Evolutionary conservation across 2,888 invertebrate species (phyloP), one percentile per base, ranked within the genome.

Genomic region (Erpobdella octoculata): DNA sequence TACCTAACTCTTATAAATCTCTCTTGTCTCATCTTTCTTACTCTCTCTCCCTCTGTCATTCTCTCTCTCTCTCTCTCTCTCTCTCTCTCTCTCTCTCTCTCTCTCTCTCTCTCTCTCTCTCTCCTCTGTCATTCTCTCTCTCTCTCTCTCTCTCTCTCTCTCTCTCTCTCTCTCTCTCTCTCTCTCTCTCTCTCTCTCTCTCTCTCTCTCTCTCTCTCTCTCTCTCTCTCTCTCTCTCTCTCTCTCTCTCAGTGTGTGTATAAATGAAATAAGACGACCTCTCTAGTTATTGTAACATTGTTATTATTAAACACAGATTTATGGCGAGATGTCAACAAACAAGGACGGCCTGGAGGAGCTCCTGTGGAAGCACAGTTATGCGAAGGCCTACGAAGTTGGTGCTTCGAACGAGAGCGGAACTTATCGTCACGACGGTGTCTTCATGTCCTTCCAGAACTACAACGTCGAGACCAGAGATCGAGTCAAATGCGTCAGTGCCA

Each of bases 381-480:
- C 93, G 31, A 91, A 91, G 83, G 89, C 94, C 8, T 92, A 92
- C 81, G 53, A 53, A 53, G 8, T 53, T 6, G n/a, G n/a, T n/a
- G 21, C 53, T 53, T 28, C 21, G 53, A 53, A 25, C 21, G 53
- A 53, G n/a, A 28, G 53, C 9, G 28, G 21, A 28, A 15, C 18
- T 6, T 53, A 53, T n/a, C 18, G 28, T 25, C 53, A 53, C 28
- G 53, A 53, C 28, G 53, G 53, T 25, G 53, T 53, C 0, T 98
- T 94, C 83, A 91, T 94, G 85, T 94, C 94, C 74, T 98, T 98
- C 84, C 94, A 93, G 80, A 93, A 94, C 82, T 97, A 96, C 84
- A 96, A 95, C 83, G 97, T 98, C 0, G 97, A 97, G 86, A 91
- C 92, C 5, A 86, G 97, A 69, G 94, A 95, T 79, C 86, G 96